Evolutionary conservation across 2,797 vertebrate species (phyloP), one percentile per base, ranked within the genome.

Genomic region (Gymnothorax javanicus): DNA sequence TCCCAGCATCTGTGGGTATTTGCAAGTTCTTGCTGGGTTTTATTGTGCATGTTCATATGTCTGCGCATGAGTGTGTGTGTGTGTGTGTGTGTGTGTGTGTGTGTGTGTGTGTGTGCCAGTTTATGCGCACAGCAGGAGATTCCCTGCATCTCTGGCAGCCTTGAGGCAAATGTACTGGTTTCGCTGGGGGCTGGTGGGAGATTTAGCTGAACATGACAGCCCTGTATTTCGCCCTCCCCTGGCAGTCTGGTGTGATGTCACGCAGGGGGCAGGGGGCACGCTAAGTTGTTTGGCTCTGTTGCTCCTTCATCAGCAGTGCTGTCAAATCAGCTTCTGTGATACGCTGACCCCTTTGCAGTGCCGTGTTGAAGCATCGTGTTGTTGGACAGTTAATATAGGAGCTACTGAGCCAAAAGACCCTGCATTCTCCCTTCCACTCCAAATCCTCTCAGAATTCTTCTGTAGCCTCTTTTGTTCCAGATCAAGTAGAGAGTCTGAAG

Each of bases 1-100:
- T 43, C 11, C 33, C 43, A 33, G 33, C 11, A 25, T 25, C 23
- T 6, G 23, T 20, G 33, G 33, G 33, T 43, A 43, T 43, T 43
- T 43, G 33, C 33, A 43, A 43, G 33, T 43, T 43, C 33, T 43
- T 43, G 33, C 33, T 75, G 59, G 81, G 64, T 52, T 59, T 71
- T 60, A 84, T 64, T 71, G 27, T 64, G 59, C 77, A 27, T 88
- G 60, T 43, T 43, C 33, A 43, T 58, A 27, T 82, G 0, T 88
- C 4, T 90, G 27, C 88, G 12, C 87, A 64, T 83, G 54, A n/a
- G 71, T 81, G 60, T 77, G 27, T 43, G 27, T 75, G 71, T 73
- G 7, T 75, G 27, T 75, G 50, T 20, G 50, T 54, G 33, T 20
- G 75, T 7, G 17, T 79, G 75, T 23, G 8, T 79, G 75, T 12